Conservation (phyloP, 2,888 invertebrate genomes). For the Mamestra brassicae region DNA sequence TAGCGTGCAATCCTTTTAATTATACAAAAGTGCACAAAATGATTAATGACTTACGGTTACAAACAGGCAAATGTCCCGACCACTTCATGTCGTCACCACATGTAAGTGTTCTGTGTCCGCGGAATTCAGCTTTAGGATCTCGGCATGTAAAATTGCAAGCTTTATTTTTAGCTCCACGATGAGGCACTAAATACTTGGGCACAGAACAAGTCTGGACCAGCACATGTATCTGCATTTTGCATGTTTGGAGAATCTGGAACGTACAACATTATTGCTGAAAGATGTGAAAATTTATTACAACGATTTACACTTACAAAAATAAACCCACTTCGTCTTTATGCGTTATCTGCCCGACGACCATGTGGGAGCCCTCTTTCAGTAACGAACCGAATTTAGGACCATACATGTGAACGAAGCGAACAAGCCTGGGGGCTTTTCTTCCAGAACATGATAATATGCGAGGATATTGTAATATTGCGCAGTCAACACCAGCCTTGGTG, state of each 20-base stretch:
- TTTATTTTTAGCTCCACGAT: conserved; percentile 76
- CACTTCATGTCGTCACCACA: conserved; percentile 81
- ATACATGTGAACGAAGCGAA: conserved; percentile 79
- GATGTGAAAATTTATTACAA: conserved; percentile 44
- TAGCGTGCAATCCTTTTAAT: conserved; percentile 17
- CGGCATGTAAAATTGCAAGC: conserved; percentile 84
- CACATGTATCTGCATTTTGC: conserved; percentile 86
- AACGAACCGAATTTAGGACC: conserved; percentile 85
- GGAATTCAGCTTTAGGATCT: conserved; percentile 74
- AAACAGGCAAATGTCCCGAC: conserved; percentile 82
- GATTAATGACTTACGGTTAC: conserved; percentile 75
- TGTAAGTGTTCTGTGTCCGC: conserved; percentile 72
- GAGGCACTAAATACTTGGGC: conserved; percentile 79
- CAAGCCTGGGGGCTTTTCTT: conserved; percentile 72
- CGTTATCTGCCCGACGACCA: conserved; percentile 80
- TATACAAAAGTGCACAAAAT: conserved; percentile 28
- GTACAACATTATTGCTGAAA: conserved; percentile 52
- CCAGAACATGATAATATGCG: conserved; percentile 80
- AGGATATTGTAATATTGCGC: conserved; percentile 80
- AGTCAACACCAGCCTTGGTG: conserved; percentile 79
- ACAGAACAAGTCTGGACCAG: conserved; percentile 82
- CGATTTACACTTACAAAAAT: conserved; percentile 38
- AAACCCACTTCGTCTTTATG: conserved; percentile 78
- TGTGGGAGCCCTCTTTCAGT: conserved; percentile 82
- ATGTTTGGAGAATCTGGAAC: conserved; percentile 83